Evolutionary conservation across 2,888 invertebrate species (phyloP).

Genomic region (Pseudococcus jackbeardsleyi): DNA sequence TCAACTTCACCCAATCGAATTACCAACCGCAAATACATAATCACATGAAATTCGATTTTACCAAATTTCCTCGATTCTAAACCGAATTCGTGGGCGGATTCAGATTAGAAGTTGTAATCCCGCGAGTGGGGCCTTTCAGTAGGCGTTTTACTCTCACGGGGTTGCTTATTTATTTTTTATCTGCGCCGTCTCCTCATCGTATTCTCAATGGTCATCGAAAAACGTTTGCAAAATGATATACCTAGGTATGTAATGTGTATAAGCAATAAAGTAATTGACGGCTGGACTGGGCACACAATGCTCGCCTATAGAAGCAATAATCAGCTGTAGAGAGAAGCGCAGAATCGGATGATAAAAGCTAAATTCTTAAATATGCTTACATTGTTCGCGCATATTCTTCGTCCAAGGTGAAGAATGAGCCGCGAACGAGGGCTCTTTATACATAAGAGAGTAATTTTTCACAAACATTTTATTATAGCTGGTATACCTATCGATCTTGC

Average conservation of each 20-base stretch:
- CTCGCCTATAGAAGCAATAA: background rate
- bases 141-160: background rate
- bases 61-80: too few species aligned
- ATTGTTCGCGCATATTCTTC: background rate
- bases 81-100: too few species aligned
- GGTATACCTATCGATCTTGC: background rate
- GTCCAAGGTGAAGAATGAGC: background rate
- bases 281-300: background rate
- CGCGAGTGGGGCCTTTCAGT: background rate
- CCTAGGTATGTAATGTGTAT: background rate
- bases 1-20: too few species aligned
- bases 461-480: constrained; percentile 26
- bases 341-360: constrained; percentile 27
- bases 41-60: too few species aligned
- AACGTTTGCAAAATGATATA: background rate
- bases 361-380: constrained; percentile 18
- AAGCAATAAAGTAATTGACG: constrained; percentile 44
- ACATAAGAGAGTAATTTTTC: constrained; percentile 28
- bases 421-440: background rate
- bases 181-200: background rate
- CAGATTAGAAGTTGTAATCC: background rate
- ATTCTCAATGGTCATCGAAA: constrained; percentile 13
- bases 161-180: background rate
- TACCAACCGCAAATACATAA: too few species aligned
- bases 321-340: background rate